Evolutionary conservation across 2,888 invertebrate genomes (phyloP), one percentile per base, ranked within the genome.

Genomic region (Drosophila nigricruria): DNA sequence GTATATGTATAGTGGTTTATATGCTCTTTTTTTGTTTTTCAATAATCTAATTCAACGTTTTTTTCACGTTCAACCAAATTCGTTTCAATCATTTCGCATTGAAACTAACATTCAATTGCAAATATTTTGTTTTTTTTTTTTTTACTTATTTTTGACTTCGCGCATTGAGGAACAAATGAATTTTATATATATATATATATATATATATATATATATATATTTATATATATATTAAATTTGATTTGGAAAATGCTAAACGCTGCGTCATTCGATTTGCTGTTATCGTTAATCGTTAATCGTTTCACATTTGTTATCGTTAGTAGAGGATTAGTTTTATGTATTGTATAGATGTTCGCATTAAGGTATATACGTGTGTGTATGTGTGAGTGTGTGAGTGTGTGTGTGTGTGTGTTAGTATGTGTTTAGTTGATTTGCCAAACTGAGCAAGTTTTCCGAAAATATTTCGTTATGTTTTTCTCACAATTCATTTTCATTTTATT

Each of bases 161-260:
- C 71, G 84, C 89, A 88, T 91, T 73, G 76, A 91, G 90, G 90
- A 91, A 89, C 89, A 90, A 82, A 81, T 77, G 71, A 80, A 78
- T 79, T 69, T 79, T 70, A 32, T 34, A 14, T 8, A 32, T 50
- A 23, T 23, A 18, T 18, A 18, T 40, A 40, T 18, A 40, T 18
- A 40, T 40, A 18, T 18, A 18, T 34, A 14, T 34, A 34, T 34
- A 14, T 34, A 34, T 34, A 34, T 34, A 34, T 14, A 34, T 34
- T 14, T 14, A 34, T 34, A 32, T 32, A 32, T 36, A 42, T 20
- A 43, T 20, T 30, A 16, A 34, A 20, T 52, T 52, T 32, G 50
- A 18, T 32, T 50, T 50, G 50, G 32, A 38, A 63, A 77, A 71
- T 72, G 71, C 53, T 14, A 50, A 50, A 36, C 30, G 71, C 25